Percentiles rank a stretch among this genome's conserved stretches.
These are phyloP conservation scores for Heliconius hortense DNA, from an alignment of 2,888 invertebrate species.

Conservation along the genomic window DNA sequence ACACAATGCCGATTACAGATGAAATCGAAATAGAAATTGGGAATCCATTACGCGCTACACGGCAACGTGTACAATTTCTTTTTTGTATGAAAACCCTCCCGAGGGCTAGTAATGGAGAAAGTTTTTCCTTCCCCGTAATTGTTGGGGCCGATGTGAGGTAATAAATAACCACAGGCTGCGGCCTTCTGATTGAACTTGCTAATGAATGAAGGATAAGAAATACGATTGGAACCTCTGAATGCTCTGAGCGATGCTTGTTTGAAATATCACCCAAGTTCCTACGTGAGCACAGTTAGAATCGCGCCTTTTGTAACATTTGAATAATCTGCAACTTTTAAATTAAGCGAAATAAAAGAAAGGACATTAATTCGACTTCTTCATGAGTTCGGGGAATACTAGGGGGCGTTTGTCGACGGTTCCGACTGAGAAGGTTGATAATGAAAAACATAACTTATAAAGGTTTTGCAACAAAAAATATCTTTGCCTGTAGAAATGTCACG, in stretches of 20 bases:
- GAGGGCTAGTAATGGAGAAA: constrained; percentile 75
- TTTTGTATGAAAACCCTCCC: constrained; percentile 74
- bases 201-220: constrained; percentile 80
- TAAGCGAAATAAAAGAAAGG: constrained; percentile 30
- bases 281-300: constrained; percentile 30
- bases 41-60: constrained; percentile 73
- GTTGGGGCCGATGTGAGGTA: constrained; percentile 77
- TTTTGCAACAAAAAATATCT: background rate
- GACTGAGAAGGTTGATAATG: constrained; percentile 7
- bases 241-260: constrained; percentile 50
- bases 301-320: constrained; percentile 27
- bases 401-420: constrained; percentile 14
- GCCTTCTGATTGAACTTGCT: constrained; percentile 80
- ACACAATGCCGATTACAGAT: constrained; percentile 53
- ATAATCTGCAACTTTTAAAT: constrained; percentile 37
- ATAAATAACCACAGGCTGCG: constrained; percentile 78
- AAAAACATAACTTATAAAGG: constrained; percentile 8
- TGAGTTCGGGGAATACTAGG: constrained; percentile 9
- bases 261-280: constrained; percentile 72
- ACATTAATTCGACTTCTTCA: constrained; percentile 29
- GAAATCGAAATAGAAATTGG: constrained; percentile 65
- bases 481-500: background rate
- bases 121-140: constrained; percentile 78
- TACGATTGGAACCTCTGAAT: constrained; percentile 67
- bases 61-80: constrained; percentile 71